Evolutionary conservation across 2,888 invertebrate genomes (phyloP), one percentile per base, ranked within the genome.

Genomic region (Epinotia bilunana): DNA sequence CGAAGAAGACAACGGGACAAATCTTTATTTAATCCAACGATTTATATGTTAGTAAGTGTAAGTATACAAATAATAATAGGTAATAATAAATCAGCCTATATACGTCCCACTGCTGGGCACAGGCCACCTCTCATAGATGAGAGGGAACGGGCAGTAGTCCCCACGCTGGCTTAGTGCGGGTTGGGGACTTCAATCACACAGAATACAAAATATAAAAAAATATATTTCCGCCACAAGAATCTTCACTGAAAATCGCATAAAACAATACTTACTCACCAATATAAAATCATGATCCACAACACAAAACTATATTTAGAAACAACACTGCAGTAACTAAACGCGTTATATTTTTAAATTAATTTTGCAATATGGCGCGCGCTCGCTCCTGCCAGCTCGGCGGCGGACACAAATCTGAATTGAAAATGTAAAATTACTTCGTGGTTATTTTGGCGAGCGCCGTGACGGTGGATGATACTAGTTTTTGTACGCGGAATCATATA

Each of bases 351-450:
- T 83, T 84, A 82, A 82, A 78, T 72, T n/a, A 62, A 61, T 72
- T 65, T 75, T 57, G 23, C 77, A 79, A 80, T 77, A 83, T 80
- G 82, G 83, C 87, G 85, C 84, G 86, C 82, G 79, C 85, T 83
- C 83, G 84, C 86, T 83, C 85, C 85, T 83, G 73, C 79, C 84
- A 81, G 81, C 78, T 86, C 86, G 83, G 80, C 81, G 83, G 83
- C 77, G 80, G 83, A 87, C 85, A 87, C 86, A 81, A 86, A 88
- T 88, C 86, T 84, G 89, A 88, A 88, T 88, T 84, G 82, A 85
- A 90, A 89, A 92, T 91, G 90, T 91, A 91, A 90, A 88, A 90
- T 91, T 89, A 88, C 90, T 80, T 78, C 46, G 76, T 58, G 67
- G 57, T 80, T 85, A 86, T 84, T 86, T 76, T 82, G 86, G 79